phyloP scores from a whole-genome alignment of 1,140 invertebrate genomes.

The Limonius californicus region DNA sequence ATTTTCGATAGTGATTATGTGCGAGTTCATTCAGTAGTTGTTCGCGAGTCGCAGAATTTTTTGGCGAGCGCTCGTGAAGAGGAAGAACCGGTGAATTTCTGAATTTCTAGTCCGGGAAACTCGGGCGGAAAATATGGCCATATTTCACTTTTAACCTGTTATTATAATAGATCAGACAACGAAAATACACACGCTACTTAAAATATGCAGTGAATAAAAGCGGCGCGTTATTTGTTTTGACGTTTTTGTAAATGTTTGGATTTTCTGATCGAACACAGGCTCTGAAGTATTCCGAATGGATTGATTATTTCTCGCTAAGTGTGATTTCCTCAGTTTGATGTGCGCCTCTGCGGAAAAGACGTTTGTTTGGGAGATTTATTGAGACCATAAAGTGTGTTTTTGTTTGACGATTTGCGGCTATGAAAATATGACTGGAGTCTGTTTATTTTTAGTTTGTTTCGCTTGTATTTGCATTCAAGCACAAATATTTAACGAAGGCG shows the following conservation, averaged over 20 bases:
- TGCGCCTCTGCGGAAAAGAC: not conserved
- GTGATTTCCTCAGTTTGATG: constrained; percentile 9
- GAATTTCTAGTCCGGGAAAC: too few species aligned
- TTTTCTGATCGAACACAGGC: constrained; percentile 13
- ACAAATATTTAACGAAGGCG: constrained; percentile 8
- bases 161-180: constrained; percentile 8
- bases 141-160: not conserved
- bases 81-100: too few species aligned
- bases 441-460: constrained; percentile 8
- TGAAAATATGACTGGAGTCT: constrained; percentile 7
- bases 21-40: not conserved
- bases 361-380: not conserved
- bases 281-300: constrained; percentile 2
- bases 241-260: constrained; percentile 16
- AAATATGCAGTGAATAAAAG: constrained; percentile 19
- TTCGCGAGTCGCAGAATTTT: too few species aligned
- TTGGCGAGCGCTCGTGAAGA: too few species aligned
- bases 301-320: not conserved
- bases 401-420: constrained; percentile 3
- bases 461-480: not conserved
- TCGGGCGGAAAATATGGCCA: too few species aligned
- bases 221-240: constrained; percentile 14
- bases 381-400: constrained; percentile 1
- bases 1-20: not conserved
- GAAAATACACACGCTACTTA: constrained; percentile 18